phyloP scores from a whole-genome alignment of 2,888 invertebrate species.

The Caenorhabditis wallacei region DNA sequence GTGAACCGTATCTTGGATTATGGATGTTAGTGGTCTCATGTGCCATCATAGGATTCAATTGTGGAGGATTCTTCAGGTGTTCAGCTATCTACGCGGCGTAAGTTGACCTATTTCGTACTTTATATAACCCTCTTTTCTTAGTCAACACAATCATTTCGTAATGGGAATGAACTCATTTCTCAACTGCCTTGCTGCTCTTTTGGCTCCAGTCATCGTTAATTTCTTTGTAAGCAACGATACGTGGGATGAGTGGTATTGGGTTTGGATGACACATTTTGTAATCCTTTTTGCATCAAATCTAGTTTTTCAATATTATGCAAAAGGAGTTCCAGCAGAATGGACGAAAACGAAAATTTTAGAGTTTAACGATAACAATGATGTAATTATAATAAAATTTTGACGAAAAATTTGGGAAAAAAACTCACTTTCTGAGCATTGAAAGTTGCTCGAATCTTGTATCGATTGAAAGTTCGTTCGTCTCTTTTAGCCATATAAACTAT shows the following conservation, averaged over 20 bases:
- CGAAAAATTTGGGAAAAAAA: no score
- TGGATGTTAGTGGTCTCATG: constrained; percentile 55
- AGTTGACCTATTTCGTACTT: not conserved
- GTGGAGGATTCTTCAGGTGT: constrained; percentile 63
- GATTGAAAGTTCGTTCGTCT: constrained; percentile 82
- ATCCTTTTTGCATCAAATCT: constrained; percentile 53
- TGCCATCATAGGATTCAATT: constrained; percentile 64
- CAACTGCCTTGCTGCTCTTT: constrained; percentile 58
- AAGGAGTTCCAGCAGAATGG: constrained; percentile 62
- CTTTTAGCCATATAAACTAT: constrained; percentile 83
- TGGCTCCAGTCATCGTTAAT: constrained; percentile 63
- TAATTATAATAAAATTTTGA: constrained; percentile 38
- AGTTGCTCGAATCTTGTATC: constrained; percentile 78
- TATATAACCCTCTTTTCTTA: no score
- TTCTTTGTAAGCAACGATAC: constrained; percentile 59
- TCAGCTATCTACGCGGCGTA: constrained; percentile 63
- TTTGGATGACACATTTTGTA: constrained; percentile 62
- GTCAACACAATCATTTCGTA: constrained; percentile 67
- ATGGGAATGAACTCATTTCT: constrained; percentile 69
- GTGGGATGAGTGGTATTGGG: constrained; percentile 66
- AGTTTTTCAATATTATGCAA: constrained; percentile 56
- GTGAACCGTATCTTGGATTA: constrained; percentile 47
- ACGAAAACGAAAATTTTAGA: constrained; percentile 10
- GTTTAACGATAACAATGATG: not conserved
- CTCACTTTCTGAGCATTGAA: constrained; percentile 59